A percentile compares a stretch with the other conserved stretches of the same genome.
These are phyloP conservation scores for Dasyurus viverrinus DNA, from an alignment of 2,113 vertebrate species.

Conservation along the genomic window DNA sequence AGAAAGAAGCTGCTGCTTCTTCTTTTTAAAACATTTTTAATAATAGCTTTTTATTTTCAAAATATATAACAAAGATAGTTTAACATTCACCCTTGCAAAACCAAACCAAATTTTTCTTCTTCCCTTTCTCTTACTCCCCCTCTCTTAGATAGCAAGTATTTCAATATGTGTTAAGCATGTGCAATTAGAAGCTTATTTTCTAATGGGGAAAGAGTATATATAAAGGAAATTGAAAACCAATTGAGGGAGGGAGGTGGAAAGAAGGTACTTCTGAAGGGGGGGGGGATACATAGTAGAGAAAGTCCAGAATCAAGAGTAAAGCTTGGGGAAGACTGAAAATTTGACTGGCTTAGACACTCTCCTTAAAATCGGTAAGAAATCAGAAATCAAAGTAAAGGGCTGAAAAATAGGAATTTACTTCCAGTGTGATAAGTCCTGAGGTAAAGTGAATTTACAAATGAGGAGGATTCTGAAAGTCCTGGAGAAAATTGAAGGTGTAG, in stretches of 20 bases:
- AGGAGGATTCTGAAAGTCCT: neutral
- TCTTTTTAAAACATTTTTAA: too few relatives aligned
- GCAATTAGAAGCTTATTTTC: neutral
- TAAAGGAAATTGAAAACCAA: neutral
- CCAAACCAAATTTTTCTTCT: too few relatives aligned
- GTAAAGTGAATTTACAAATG: neutral
- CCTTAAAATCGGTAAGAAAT: neutral
- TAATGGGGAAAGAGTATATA: neutral
- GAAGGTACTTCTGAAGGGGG: too few relatives aligned
- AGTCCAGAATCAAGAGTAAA: neutral
- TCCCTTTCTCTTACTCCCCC: too few relatives aligned
- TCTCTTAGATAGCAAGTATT: too few relatives aligned
- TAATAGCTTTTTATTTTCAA: too few relatives aligned
- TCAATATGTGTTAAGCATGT: too few relatives aligned
- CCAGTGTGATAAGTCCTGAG: neutral
- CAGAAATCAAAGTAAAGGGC: neutral
- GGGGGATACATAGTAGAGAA: neutral
- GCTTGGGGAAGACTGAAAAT: neutral
- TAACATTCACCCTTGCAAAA: too few relatives aligned
- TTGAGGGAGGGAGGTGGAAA: neutral
- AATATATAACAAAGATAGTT: too few relatives aligned
- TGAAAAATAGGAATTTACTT: neutral
- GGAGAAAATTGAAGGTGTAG: too few relatives aligned
- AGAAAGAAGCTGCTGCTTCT: neutral
- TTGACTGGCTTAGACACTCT: neutral